These are phyloP conservation scores for Lampris megalopsis DNA, from an alignment of 2,113 vertebrate species.

Conservation along the genomic window DNA sequence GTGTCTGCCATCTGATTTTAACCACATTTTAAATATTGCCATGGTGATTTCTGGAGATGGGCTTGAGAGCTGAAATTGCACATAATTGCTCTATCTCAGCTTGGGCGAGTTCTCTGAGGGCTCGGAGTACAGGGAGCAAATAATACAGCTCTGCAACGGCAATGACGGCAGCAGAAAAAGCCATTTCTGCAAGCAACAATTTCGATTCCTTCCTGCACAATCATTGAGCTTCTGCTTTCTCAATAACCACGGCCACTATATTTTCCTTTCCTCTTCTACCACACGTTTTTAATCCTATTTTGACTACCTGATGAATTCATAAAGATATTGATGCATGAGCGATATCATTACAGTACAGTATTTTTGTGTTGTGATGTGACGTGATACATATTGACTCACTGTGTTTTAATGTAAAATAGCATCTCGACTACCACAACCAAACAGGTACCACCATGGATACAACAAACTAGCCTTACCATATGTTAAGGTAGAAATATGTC, in stretches of 20 bases:
- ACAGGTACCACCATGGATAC: background rate
- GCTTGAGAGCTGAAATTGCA: conserved; percentile 80
- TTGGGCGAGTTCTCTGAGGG: conserved; percentile 67
- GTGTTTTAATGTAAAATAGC: background rate
- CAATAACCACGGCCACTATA: conserved; percentile 1
- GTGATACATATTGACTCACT: background rate
- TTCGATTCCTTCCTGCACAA: conserved; percentile 26
- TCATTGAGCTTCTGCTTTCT: conserved; percentile 34
- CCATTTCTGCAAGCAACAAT: conserved; percentile 36
- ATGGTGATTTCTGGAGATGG: conserved; percentile 82
- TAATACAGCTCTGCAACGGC: conserved; percentile 54
- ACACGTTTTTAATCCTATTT: background rate
- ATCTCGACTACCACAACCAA: background rate
- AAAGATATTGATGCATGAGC: background rate
- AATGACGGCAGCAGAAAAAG: conserved; percentile 43
- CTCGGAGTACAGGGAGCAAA: conserved; percentile 68
- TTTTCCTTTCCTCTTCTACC: background rate
- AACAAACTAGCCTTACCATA: background rate
- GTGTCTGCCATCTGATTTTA: conserved; percentile 63
- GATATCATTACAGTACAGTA: background rate
- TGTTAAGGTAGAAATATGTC: too few relatives aligned
- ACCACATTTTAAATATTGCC: conserved; percentile 80
- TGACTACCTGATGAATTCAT: background rate
- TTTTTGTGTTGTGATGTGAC: background rate
- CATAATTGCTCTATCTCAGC: conserved; percentile 78